Percentiles rank a stretch among this genome's conserved stretches.
phyloP scores from a whole-genome alignment of 2,113 vertebrate genomes.

The Rhodinocichla rosea region DNA sequence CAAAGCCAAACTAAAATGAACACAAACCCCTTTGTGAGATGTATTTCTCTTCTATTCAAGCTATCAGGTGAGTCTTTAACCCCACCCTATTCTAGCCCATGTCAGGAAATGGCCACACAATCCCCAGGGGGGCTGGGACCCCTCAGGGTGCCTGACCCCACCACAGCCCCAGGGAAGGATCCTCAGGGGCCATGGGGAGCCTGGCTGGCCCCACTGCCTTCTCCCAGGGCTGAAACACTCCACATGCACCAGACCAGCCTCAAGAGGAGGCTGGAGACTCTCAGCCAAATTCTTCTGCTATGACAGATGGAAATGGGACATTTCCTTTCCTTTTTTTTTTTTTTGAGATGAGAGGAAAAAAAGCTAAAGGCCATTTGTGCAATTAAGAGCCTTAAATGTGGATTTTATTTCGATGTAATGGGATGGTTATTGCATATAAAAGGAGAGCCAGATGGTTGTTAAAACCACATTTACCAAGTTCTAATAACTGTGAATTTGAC shows the following conservation, averaged over 20 bases:
- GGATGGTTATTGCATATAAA: slow-evolving; percentile 54
- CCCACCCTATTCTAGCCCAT: background rate
- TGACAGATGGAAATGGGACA: background rate
- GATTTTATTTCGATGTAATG: slow-evolving; percentile 60
- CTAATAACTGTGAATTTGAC: slow-evolving; percentile 44
- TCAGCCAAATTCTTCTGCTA: background rate
- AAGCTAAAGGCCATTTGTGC: slow-evolving; percentile 23
- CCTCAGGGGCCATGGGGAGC: background rate
- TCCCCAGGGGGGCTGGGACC: background rate
- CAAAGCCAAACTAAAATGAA: background rate
- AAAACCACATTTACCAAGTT: slow-evolving; percentile 53
- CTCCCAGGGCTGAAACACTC: background rate
- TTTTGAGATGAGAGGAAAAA: background rate
- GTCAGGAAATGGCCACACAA: background rate
- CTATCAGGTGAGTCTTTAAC: background rate
- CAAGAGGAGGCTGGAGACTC: background rate
- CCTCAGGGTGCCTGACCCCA: background rate
- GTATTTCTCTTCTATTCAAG: background rate
- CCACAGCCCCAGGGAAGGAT: accelerated
- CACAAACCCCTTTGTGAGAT: background rate
- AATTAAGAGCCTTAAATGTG: slow-evolving; percentile 49
- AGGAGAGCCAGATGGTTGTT: slow-evolving; percentile 58
- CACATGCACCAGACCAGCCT: background rate
- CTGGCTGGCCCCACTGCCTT: background rate
- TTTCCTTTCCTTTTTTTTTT: background rate